Conservation (phyloP, 2,113 vertebrate genomes). For the Siniperca chuatsi region DNA sequence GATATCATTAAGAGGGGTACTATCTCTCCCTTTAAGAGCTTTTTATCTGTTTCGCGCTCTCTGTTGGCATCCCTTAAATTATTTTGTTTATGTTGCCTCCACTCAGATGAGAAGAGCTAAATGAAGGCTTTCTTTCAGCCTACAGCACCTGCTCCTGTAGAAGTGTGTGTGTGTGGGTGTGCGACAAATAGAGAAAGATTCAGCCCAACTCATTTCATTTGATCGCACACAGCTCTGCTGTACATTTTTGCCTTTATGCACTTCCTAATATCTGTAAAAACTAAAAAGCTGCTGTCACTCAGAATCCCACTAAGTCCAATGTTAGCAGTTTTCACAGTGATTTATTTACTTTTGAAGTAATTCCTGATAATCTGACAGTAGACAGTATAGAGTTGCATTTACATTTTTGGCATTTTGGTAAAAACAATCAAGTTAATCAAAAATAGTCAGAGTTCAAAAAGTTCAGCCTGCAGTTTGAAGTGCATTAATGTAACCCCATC, state of each 20-base stretch:
- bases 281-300: background rate
- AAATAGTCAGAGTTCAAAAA: background rate
- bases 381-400: background rate
- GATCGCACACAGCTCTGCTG: background rate
- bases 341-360: background rate
- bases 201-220: conserved; percentile 4
- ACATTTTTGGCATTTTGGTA: background rate
- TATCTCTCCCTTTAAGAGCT: conserved; percentile 52
- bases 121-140: conserved; percentile 9
- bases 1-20: conserved; percentile 53
- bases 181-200: background rate
- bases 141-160: conserved; percentile 13
- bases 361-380: background rate
- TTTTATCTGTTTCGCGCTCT: conserved; percentile 37
- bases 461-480: background rate
- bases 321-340: conserved; percentile 9
- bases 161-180: background rate
- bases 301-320: background rate
- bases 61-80: conserved; percentile 43
- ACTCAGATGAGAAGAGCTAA: conserved; percentile 28
- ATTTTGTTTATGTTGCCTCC: conserved; percentile 42
- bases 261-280: conserved; percentile 22
- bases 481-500: background rate
- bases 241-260: conserved; percentile 6
- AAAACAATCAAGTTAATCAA: background rate